Evolutionary conservation across 2,888 invertebrate genomes (phyloP), one percentile per base, ranked within the genome.

Genomic region (Sminthurinus aureus): DNA sequence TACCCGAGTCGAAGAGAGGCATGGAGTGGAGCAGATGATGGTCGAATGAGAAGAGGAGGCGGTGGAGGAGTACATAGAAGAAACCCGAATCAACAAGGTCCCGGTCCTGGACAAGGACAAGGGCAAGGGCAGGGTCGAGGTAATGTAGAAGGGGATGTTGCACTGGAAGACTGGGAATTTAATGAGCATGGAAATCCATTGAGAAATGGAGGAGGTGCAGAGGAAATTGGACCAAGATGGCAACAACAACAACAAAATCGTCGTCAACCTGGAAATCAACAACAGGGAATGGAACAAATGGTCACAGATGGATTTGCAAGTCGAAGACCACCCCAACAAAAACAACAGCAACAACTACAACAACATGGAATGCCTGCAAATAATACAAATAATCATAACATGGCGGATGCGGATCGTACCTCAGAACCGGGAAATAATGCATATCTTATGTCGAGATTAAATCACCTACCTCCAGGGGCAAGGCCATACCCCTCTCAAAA

Each of bases 21-120:
- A 52, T 96, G 96, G 96, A 95, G 95, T 89, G 95, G 95, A 69
- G 85, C 85, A 15, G 93, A 88, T n/a, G 86, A 87, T 93, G 82
- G 81, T 52, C 79, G 82, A 77, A 87, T 90, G 88, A 82, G 91
- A 91, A 84, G 90, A 89, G 88, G 90, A 87, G 89, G 90, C 64
- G 90, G 90, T 77, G 81, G 75, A 20, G 83, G 84, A 3, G 82
- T 80, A 15, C 79, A 84, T 50, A 83, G 84, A n/a, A 51, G 79
- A 24, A 82, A 80, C 79, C 20, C 50, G 2, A 58, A 67, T 67
- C 77, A 71, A 11, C 66, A 75, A 38, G 85, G 81, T 50, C 83
- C 81, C 50, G 83, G 82, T 18, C 81, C 67, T 58, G 67, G 79
- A 24, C 26, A 58, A 64, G 75, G 78, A 8, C 67, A 24, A n/a